Base-by-base conservation (phyloP, 2,888 invertebrate species). In the Sinotaia quadrata region DNA sequence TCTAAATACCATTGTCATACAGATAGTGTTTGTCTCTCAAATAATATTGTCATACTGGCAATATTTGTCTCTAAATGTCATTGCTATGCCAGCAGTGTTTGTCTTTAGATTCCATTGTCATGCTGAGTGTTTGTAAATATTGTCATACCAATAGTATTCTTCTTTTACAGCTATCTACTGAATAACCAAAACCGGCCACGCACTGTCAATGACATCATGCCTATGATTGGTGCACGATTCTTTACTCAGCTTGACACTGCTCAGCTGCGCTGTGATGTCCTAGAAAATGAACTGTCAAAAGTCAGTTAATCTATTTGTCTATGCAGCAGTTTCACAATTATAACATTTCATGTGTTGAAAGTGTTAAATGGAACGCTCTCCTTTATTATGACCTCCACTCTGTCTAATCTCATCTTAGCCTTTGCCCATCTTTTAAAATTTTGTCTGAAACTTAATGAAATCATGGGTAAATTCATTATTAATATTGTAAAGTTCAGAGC, bases 151-250 rank as follows among this genome's bases (percentile, higher is more conserved):
- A n/a, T 41, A 18, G 12, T 41, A 1, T 41, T n/a, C n/a, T n/a
- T 60, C 0, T 57, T 31, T 67, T 62, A n/a, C 72, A 86, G 86
- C 59, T 86, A 85, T 69, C 75, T 86, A 63, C 72, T 86, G 71
- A 80, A 80, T 27, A 84, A 83, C 67, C 83, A 81, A 71, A 83
- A 78, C 57, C 77, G 85, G 41, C 80, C 81, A 37, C 73, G 84
- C 21, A 94, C 93, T 82, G 94, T 98, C 72, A 95, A 95, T 75
- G 98, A 98, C 90, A 92, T 98, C 82, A 98, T 98, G 98, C 98
- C 98, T 34, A 97, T 98, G 97, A 98, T 99, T 81, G 98, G 91
- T 31, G 97, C 97, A 54, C 91, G 98, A 69, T 98, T 98, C 90
- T 98, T 97, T 89, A 95, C 94, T 0, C 97, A 98, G 90, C 91